A percentile compares a stretch with the other conserved stretches of the same genome.
Conservation (phyloP, 2,888 invertebrate species). For the Antitype chi region DNA sequence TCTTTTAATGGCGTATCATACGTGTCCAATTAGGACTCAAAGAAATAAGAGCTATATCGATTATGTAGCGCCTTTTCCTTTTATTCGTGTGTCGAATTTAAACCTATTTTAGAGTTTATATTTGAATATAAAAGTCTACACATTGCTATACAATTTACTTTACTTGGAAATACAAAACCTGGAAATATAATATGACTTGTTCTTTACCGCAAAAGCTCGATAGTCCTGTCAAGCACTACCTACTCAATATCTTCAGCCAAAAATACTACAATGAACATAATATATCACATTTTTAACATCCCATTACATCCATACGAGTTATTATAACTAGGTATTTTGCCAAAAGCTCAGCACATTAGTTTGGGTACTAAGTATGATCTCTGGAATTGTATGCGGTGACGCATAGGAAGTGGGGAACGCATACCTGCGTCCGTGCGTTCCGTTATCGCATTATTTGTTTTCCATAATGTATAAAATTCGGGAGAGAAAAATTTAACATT, state of each 20-base stretch:
- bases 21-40: too few relatives aligned
- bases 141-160: too few relatives aligned
- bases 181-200: too few relatives aligned
- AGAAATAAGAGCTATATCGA: too few relatives aligned
- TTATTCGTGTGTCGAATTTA: too few relatives aligned
- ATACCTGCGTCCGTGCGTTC: background rate
- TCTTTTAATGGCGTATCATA: too few relatives aligned
- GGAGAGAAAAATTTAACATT: background rate
- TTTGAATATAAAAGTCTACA: too few relatives aligned
- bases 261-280: slow-evolving; percentile 33
- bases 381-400: background rate
- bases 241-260: slow-evolving; percentile 10
- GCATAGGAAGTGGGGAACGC: background rate
- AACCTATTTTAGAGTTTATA: too few relatives aligned
- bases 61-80: too few relatives aligned
- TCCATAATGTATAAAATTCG: background rate
- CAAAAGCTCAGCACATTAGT: slow-evolving; percentile 27
- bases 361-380: background rate
- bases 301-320: slow-evolving; percentile 34
- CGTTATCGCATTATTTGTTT: background rate
- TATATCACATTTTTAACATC: slow-evolving; percentile 9
- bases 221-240: background rate
- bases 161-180: too few relatives aligned
- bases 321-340: slow-evolving; percentile 29
- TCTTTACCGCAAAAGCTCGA: background rate